Evolutionary conservation across 2,797 vertebrate genomes (phyloP), one percentile per base, ranked within the genome.

Genomic region (Hybognathus amarus): DNA sequence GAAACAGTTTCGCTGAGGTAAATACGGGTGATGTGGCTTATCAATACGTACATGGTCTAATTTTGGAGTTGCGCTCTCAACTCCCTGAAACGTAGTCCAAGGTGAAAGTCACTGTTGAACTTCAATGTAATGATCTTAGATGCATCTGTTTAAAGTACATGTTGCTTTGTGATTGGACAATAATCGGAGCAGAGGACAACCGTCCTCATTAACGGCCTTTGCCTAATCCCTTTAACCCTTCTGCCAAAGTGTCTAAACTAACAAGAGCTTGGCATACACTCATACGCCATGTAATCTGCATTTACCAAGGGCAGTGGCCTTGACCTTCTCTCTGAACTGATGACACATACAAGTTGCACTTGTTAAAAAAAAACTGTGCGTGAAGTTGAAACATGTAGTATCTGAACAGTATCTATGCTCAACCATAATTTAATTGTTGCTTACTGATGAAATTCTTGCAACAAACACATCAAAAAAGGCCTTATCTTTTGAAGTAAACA

Each of bases 121-220:
- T 74, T 7, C 22, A 52, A 27, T 63, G 24, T 18, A 22, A 52
- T 74, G 56, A 12, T 77, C n/a, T 75, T 36, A 9, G 80, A 50
- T 3, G 36, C 6, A 6, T 54, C 12, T 79, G 50, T 77, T 68
- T 47, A 6, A 82, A 77, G 38, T 73, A 54, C 74, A 66, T 59
- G 64, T 42, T 69, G 68, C 73, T 59, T 77, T 79, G 61, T 56
- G 77, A 74, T 18, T 52, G 63, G 85, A 83, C 50, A 68, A 61
- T 87, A 87, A 85, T 87, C 85, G 76, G 76, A 77, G 85, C 71
- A 77, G 42, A 64, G 56, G 71, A 78, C 45, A 85, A 79, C 47
- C 77, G 54, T 84, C 70, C 66, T 85, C 70, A 84, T 84, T 84
- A 87, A 66, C 67, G 50, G 67, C 50, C 68, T 87, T 87, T 63